Evolutionary conservation across 2,888 invertebrate genomes (phyloP), one percentile per base, ranked within the genome.

Genomic region (Coenonympha glycerion): DNA sequence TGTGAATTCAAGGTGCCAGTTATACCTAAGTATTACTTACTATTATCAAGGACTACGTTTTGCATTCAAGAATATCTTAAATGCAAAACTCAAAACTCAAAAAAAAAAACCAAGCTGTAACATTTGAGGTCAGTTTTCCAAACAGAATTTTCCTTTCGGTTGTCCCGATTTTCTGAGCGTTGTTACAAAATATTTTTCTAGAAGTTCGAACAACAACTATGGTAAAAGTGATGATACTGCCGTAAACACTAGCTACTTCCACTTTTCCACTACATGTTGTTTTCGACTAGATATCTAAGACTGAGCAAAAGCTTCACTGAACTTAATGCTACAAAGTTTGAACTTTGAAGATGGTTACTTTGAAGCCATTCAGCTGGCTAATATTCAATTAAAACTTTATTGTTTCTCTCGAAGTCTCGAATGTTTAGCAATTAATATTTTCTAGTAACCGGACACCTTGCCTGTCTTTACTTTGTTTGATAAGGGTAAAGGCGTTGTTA

Each of bases 341-440:
- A 26, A 34, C 18, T 37, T 37, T 40, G 9, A 42, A 37, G 63
- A 63, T 68, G 72, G 68, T 71, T 59, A 69, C 71, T 72, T 71
- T 45, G 63, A 28, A 69, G 68, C 65, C 68, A 73, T 72, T 76
- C 73, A 73, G 68, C 71, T 71, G 76, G 72, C 76, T 80, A 79
- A 79, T 81, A 81, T 79, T 79, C 78, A 81, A 82, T 83, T 80
- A 80, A 79, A 83, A 81, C 69, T 82, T 82, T 78, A 77, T 79
- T 79, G 78, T 79, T 79, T 79, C 67, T 60, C 61, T 58, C 62
- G 67, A 70, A 45, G 66, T 60, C 61, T 58, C 62, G 67, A 70
- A 45, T 40, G 16, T 68, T 66, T 65, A 61, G 73, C 72, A 70
- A 76, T 34, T 78, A n/a, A n/a, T n/a, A 79, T 77, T 78, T 75